phyloP scores from a whole-genome alignment of 1,140 invertebrate species.

The Drosophila serrata region DNA sequence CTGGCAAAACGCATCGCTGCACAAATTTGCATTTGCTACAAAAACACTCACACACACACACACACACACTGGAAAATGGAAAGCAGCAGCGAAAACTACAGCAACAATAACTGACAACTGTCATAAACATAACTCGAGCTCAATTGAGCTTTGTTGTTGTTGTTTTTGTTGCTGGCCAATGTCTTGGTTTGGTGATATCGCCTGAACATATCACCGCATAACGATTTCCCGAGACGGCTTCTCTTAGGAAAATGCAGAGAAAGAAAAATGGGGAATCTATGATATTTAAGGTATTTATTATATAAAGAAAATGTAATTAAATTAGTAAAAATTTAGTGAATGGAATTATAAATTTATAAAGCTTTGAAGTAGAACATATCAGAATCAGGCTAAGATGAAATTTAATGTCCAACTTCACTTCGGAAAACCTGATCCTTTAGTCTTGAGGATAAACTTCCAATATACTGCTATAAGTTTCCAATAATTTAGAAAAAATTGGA shows the following conservation, averaged over 20 bases:
- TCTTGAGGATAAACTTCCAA: too few species aligned
- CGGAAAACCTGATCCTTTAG: too few species aligned
- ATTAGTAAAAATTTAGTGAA: not conserved
- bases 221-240: conserved; percentile 26
- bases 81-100: conserved; percentile 65
- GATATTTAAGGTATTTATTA: not conserved
- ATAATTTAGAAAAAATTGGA: too few species aligned
- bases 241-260: conserved; percentile 3
- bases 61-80: conserved; percentile 57
- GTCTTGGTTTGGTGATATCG: conserved; percentile 60
- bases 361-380: not conserved
- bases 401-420: not conserved
- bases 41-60: conserved; percentile 19
- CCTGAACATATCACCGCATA: conserved; percentile 59
- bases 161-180: conserved; percentile 33
- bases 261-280: not conserved
- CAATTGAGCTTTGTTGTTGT: conserved; percentile 65
- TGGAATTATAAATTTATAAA: not conserved
- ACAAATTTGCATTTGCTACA: conserved; percentile 74
- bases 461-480: too few species aligned
- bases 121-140: conserved; percentile 83
- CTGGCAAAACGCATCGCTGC: conserved; percentile 75
- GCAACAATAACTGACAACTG: conserved; percentile 62
- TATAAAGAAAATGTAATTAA: not conserved
- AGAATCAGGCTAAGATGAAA: not conserved